Percentiles rank a stretch among this genome's conserved stretches.
Evolutionary conservation across 1,140 invertebrate species (phyloP).

Genomic region (Copidosoma floridanum): DNA sequence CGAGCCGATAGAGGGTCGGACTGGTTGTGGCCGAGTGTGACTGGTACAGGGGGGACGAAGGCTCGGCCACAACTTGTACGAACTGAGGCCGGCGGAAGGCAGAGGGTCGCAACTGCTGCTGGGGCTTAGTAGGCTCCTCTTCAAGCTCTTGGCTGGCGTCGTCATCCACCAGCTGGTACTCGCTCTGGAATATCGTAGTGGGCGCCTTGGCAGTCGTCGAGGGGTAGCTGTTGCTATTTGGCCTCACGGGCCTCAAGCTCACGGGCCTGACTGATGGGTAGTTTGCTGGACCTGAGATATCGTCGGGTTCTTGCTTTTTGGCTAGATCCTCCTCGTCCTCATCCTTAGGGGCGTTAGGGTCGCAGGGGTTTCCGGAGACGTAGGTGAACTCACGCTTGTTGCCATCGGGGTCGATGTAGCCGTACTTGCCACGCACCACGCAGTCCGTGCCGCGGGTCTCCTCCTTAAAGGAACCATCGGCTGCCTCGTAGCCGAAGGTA

Average conservation of each 20-base stretch:
- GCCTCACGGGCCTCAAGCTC: no score
- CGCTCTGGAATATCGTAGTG: conserved; percentile 66
- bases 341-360: conserved; percentile 73
- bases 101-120: conserved; percentile 38
- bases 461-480: conserved; percentile 87
- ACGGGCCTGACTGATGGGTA: conserved; percentile 62
- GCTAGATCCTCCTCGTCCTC: conserved; percentile 65
- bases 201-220: conserved; percentile 60
- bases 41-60: conserved; percentile 39
- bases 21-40: conserved; percentile 40
- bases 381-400: conserved; percentile 86
- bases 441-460: conserved; percentile 83
- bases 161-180: conserved; percentile 60
- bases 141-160: conserved; percentile 62
- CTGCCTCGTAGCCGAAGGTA: conserved; percentile 84
- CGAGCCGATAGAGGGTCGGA: conserved; percentile 53
- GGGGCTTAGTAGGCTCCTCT: conserved; percentile 57
- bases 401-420: conserved; percentile 84
- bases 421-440: conserved; percentile 84
- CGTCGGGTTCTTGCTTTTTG: conserved; percentile 58
- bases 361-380: conserved; percentile 87
- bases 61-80: conserved; percentile 37
- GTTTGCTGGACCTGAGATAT: conserved; percentile 63
- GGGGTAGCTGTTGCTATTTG: conserved; percentile 45
- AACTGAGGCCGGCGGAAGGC: conserved; percentile 44